A percentile compares a stretch with the other conserved stretches of the same genome.
Evolutionary conservation across 2,888 invertebrate genomes (phyloP).

Genomic region (Cataglyphis livida): DNA sequence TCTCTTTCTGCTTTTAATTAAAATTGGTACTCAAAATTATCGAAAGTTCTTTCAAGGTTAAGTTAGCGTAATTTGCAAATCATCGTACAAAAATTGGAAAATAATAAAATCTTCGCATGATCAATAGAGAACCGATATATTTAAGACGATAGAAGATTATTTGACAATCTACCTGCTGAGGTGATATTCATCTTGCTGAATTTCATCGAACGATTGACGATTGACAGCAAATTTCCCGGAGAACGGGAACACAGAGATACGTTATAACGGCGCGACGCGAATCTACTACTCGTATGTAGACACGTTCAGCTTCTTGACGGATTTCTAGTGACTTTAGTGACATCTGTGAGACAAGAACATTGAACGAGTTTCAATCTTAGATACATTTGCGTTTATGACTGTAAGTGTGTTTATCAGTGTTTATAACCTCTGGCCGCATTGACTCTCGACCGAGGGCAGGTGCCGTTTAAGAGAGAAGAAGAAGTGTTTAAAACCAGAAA

Average conservation of each 20-base stretch:
- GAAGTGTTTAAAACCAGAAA: conserved; percentile 37
- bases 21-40: conserved; percentile 25
- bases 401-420: too few species aligned
- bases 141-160: not conserved
- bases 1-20: not conserved
- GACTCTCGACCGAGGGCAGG: too few species aligned
- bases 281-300: conserved; percentile 11
- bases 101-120: conserved; percentile 6
- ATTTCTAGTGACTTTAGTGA: not conserved
- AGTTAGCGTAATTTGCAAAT: conserved; percentile 81
- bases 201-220: conserved; percentile 20
- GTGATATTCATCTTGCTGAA: conserved; percentile 84
- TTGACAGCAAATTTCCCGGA: conserved; percentile 45
- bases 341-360: not conserved
- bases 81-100: conserved; percentile 70
- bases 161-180: conserved; percentile 82
- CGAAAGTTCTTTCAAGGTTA: conserved; percentile 74
- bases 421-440: too few species aligned
- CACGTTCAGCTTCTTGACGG: not conserved
- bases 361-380: too few species aligned
- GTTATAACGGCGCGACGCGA: conserved; percentile 56
- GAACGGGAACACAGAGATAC: conserved; percentile 12
- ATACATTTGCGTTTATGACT: too few species aligned
- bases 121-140: not conserved
- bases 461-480: too few species aligned